Conservation (phyloP, 2,888 invertebrate genomes). For the Piscicola geometra region DNA sequence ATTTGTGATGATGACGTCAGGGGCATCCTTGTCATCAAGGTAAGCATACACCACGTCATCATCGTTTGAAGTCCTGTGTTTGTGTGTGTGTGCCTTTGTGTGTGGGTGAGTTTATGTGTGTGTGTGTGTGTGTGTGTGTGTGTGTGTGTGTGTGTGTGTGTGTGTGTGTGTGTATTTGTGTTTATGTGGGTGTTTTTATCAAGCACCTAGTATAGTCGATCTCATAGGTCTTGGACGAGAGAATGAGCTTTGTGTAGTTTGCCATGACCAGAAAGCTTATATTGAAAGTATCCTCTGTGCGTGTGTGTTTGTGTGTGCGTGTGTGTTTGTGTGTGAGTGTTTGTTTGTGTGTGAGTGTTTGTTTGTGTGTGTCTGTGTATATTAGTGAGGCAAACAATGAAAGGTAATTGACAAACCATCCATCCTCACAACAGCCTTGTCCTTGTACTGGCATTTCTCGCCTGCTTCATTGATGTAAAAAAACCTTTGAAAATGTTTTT, state of each 20-base stretch:
- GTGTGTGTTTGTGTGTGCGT: too few species aligned
- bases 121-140: too few species aligned
- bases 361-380: background rate
- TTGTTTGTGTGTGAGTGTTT: too few species aligned
- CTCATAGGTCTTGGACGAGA: slow-evolving; percentile 47
- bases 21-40: background rate
- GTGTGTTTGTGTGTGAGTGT: too few species aligned
- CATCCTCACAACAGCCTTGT: slow-evolving; percentile 47
- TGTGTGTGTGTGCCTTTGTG: too few species aligned
- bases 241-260: slow-evolving; percentile 46
- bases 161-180: too few species aligned
- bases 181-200: too few species aligned
- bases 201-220: slow-evolving; percentile 48
- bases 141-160: too few species aligned
- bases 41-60: background rate
- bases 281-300: slow-evolving; percentile 1
- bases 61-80: background rate
- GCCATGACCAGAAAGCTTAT: slow-evolving; percentile 49
- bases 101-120: too few species aligned
- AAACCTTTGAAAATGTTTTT: background rate
- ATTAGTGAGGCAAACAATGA: background rate
- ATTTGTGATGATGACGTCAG: background rate
- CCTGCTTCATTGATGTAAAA: slow-evolving; percentile 47
- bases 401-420: slow-evolving; percentile 46
- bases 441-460: slow-evolving; percentile 44